Evolutionary conservation across 2,888 invertebrate genomes (phyloP), one percentile per base, ranked within the genome.

Genomic region (Odontocerum albicorne): DNA sequence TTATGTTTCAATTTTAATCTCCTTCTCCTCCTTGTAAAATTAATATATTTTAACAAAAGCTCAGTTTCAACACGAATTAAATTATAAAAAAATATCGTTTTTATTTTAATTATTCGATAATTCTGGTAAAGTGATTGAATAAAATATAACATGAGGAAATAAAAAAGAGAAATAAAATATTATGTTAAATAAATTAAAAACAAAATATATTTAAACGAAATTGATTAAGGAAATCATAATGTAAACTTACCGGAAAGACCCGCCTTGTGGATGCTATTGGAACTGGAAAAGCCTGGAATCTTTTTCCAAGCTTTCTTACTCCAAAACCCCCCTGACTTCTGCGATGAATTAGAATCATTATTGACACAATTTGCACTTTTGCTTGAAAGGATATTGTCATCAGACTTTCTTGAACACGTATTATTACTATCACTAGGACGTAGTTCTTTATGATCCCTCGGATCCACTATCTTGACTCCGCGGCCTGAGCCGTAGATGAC

Each of bases 261-360:
- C 36, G 82, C 81, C 69, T 88, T 87, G 67, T 85, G 84, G 66
- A 83, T 83, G 67, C 84, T 86, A 64, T 83, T 85, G 47, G 84
- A 85, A 66, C 86, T 85, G 51, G 85, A 84, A 66, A 89, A 85
- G 20, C 86, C 86, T 12, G 88, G 86, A 63, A 89, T 74, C 69
- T 88, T 89, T 67, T 85, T 86, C 88, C 89, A 90, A 1, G 87
- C 83, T 66, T 88, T 89, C 70, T 86, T 83, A 64, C 83, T 86
- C 86, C 87, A 87, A 70, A 87, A 87, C 50, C 82, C 79, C 60
- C 74, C 81, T 10, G 72, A 67, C 33, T 60, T 59, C 65, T 76
- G 77, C 6, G 77, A 75, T 57, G 75, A 75, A 62, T 76, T 78
- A 15, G 77, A 76, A 62, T 77, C 77, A 40, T 78, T 67, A 8